Base-by-base conservation (phyloP, 2,888 invertebrate genomes). In the Beris morrisii region DNA sequence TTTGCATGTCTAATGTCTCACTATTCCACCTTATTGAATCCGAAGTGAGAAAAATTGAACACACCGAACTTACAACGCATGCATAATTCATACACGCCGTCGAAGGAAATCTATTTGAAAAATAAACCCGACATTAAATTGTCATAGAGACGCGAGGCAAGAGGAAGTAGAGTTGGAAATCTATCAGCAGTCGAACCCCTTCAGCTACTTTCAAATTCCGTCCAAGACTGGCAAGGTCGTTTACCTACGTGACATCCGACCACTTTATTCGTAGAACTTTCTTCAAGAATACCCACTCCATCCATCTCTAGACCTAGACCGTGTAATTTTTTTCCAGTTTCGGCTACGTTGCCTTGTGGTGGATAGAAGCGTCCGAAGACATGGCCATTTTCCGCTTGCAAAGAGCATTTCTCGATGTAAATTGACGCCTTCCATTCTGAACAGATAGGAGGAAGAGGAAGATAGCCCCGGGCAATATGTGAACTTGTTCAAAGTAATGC, bases 231-330 rank as follows among this genome's bases (percentile, higher is more conserved):
- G 46, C 58, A 59, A 59, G 58, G 58, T 48, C 58, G 58, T 59
- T 59, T 59, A 59, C 58, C 58, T 59, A 59, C 58, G 58, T 59
- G 58, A 59, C 31, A 45, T 58, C n/a, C 48, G 15, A 50, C 50
- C 28, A 22, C 28, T 48, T 15, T 38, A 38, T 38, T 38, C 38
- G 38, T 38, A 38, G 38, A 38, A 38, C 38, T 38, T 38, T 38
- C 38, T 38, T 38, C 4, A 9, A 38, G 38, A 38, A 50, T 50
- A 50, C n/a, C 53, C 53, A 53, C 53, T 53, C 30, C 38, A 38
- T 38, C 38, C 38, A 9, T 38, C 7, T 38, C 7, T 38, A 22
- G 22, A 38, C 9, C 38, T 7, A 38, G 38, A 38, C 38, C 9
- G 38, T 38, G 9, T 38, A 38, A 38, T 38, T 38, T 7, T 38